Evolutionary conservation across 2,797 vertebrate genomes (phyloP), one percentile per base, ranked within the genome.

Genomic region (Thaleichthys pacificus): DNA sequence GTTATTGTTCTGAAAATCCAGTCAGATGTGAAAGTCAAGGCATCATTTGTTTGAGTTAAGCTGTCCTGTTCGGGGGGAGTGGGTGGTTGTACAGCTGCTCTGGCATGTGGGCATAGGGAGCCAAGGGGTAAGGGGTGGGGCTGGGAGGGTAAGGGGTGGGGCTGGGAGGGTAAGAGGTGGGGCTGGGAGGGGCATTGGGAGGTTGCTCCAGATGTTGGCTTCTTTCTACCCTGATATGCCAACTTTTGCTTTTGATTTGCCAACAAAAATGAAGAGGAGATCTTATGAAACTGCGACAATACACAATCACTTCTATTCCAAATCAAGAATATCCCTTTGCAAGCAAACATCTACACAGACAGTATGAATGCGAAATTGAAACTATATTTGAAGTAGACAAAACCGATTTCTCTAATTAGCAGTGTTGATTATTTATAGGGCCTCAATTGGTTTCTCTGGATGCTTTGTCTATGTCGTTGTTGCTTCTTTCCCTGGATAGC

Each of bases 401-500:
- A 86, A 87, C 87, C 83, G 74, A 86, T 82, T 87, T 82, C 91
- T 89, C 86, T 90, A 91, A 91, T 92, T 21, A 91, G 86, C 69
- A 32, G 77, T 79, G 86, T 85, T 88, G 86, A 87, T 90, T 88
- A 89, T 87, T 88, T 85, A 86, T 90, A 85, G 86, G 80, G 84
- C 86, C 85, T 80, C 82, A 86, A 87, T 90, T 90, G 89, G 88
- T 90, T 91, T 89, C 85, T 80, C 69, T 60, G 74, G 81, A 85
- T 83, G 80, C 81, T 83, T 85, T 93, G 93, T 91, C 91, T 84
- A 81, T 84, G 86, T 91, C 92, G 95, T 97, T 94, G 96, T 95
- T 95, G 95, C 61, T 94, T 93, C 90, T 90, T 95, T 97, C 89
- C 86, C 81, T 82, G 89, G 88, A 92, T 91, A 92, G 90, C 86